Evolutionary conservation across 2,113 vertebrate species (phyloP), one percentile per base, ranked within the genome.

Genomic region (Plecturocebus donacophilus): DNA sequence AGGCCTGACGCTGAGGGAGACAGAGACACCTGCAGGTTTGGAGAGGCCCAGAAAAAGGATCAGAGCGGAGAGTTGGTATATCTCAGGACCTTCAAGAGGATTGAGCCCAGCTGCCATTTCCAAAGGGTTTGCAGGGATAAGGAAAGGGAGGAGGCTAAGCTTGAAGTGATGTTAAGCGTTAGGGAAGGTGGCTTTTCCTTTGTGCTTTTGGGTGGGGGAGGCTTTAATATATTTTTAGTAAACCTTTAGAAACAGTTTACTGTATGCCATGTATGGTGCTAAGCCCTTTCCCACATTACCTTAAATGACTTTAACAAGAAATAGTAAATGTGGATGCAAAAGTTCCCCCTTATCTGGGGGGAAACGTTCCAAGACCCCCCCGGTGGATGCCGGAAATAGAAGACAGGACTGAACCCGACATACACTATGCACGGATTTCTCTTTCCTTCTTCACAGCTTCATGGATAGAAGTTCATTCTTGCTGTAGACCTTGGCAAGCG

Each of bases 41-140:
- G 38, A 49, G 27, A 2, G 13, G n/a, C 35, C 25, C 16, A 3
- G 82, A 32, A 73, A 70, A 40, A 47, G 61, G 27, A 8, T 45
- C 1, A 5, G 38, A 52, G 52, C 56, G n/a, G 12, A 38, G 23
- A 42, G 21, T 66, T 14, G 0, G 0, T 21, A 9, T 40, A 14
- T 42, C 35, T 42, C 2, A 1, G 54, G 25, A 9, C 64, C 6
- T 19, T 27, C 45, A 83, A 7, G 9, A 27, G n/a, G 40, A 7
- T 19, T 45, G 54, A 58, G 79, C 40, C 12, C 2, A 68, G 45
- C 64, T 58, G 42, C 38, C 75, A 38, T 77, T 92, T 81, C 38
- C 11, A 10, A 71, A 89, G 14, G 3, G 0, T 32, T 76, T 49
- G 8, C 45, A 61, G 90, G 70, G 12, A 86, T 8, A 32, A 75